Evolutionary conservation across 2,113 vertebrate species (phyloP).

Genomic region (Merops nubicus): DNA sequence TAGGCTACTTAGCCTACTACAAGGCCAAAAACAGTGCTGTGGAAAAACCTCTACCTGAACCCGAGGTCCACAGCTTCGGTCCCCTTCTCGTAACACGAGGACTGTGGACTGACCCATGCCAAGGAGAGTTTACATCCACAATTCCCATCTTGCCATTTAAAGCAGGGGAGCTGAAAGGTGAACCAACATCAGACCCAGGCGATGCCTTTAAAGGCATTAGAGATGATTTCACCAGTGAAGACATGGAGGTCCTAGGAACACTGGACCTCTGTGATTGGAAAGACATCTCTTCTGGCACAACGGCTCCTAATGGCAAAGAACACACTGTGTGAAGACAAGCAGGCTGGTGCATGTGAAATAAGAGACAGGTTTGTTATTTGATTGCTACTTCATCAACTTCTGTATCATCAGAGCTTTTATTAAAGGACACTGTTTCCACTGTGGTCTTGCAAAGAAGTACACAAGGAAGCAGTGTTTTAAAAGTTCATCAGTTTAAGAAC

Average conservation of each 20-base stretch:
- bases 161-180: constrained; percentile 81
- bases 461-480: neutral
- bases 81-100: constrained; percentile 83
- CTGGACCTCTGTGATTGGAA: constrained; percentile 75
- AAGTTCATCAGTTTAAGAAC: neutral
- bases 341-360: neutral
- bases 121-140: constrained; percentile 79
- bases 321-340: neutral
- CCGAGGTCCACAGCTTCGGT: constrained; percentile 89
- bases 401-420: neutral
- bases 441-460: neutral
- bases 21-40: neutral
- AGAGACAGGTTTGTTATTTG: neutral
- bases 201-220: constrained; percentile 66
- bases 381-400: neutral
- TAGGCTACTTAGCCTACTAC: too few species aligned
- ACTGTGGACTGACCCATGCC: constrained; percentile 81
- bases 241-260: constrained; percentile 72
- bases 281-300: constrained; percentile 72
- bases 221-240: constrained; percentile 79
- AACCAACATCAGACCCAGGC: constrained; percentile 78
- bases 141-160: constrained; percentile 74
- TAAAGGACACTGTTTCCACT: neutral
- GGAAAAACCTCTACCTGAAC: constrained; percentile 76
- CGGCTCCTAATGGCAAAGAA: constrained; percentile 63